Evolutionary conservation across 2,797 vertebrate species (phyloP).

Genomic region (Enteromius anoplus): DNA sequence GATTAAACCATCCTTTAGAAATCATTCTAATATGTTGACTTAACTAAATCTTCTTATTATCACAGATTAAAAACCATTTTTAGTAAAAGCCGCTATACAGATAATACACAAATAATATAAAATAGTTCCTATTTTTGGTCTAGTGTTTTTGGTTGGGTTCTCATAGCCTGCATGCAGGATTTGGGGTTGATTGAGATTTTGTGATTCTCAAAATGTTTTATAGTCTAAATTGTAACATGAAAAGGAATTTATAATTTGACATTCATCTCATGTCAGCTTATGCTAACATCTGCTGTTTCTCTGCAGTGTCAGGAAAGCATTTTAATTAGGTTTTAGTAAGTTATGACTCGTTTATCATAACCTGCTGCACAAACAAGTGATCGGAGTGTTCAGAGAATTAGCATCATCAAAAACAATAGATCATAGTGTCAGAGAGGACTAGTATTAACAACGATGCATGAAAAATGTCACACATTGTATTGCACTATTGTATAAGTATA

Average conservation of each 20-base stretch:
- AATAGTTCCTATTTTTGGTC: not conserved
- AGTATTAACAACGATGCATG: not conserved
- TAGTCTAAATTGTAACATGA: not conserved
- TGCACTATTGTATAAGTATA: not conserved
- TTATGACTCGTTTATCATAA: slow-evolving; percentile 1
- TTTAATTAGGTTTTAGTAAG: slow-evolving; percentile 11
- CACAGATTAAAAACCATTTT: not conserved
- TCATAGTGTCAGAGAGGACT: not conserved
- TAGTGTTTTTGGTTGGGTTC: not conserved
- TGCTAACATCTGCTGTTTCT: not conserved
- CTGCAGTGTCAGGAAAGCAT: not conserved
- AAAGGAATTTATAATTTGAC: not conserved
- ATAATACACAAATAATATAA: not conserved
- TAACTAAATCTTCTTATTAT: not conserved
- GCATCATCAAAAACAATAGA: not conserved
- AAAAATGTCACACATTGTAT: not conserved
- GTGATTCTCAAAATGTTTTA: not conserved
- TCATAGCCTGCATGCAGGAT: not conserved
- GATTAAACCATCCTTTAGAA: not conserved
- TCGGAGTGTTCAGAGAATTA: slow-evolving; percentile 4
- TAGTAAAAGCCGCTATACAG: not conserved
- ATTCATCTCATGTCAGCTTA: not conserved
- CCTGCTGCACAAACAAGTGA: not conserved
- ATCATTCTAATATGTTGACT: not conserved
- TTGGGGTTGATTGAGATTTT: not conserved